Evolutionary conservation across 1,140 invertebrate genomes (phyloP).

Genomic region (Cotesia glomerata): DNA sequence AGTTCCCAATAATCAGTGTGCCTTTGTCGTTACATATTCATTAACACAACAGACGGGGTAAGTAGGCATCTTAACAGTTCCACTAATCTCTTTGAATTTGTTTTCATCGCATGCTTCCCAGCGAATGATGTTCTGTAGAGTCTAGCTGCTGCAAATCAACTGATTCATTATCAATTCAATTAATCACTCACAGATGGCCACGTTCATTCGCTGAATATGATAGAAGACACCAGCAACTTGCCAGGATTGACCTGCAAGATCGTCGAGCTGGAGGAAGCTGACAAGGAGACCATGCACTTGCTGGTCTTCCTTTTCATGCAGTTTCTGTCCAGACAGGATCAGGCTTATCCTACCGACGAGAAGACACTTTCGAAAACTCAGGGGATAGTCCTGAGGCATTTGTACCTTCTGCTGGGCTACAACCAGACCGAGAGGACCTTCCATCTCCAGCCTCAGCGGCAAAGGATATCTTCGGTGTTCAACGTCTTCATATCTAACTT

Average conservation of each 20-base stretch:
- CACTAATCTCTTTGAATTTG: neutral
- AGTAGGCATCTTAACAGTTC: neutral
- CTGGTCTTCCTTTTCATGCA: constrained; percentile 97
- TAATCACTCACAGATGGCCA: constrained; percentile 73
- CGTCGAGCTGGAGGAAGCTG: constrained; percentile 92
- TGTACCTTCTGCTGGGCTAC: constrained; percentile 93
- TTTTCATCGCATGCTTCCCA: neutral
- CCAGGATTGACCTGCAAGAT: constrained; percentile 77
- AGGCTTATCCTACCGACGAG: constrained; percentile 85
- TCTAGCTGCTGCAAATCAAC: no score
- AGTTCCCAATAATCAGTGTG: constrained; percentile 12
- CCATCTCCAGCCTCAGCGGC: constrained; percentile 84
- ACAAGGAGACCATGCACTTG: constrained; percentile 94
- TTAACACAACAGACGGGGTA: neutral
- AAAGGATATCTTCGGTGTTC: constrained; percentile 90
- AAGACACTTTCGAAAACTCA: constrained; percentile 80
- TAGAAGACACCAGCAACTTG: constrained; percentile 73
- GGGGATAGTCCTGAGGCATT: constrained; percentile 87
- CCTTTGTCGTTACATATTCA: constrained; percentile 6
- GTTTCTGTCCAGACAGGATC: constrained; percentile 80
- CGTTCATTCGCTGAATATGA: constrained; percentile 73
- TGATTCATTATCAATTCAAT: constrained; percentile 9
- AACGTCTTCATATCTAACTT: constrained; percentile 94
- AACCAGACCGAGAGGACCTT: constrained; percentile 90
- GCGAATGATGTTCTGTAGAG: no score